Evolutionary conservation across 2,113 vertebrate genomes (phyloP).

Genomic region (Mormyrus iriodes): DNA sequence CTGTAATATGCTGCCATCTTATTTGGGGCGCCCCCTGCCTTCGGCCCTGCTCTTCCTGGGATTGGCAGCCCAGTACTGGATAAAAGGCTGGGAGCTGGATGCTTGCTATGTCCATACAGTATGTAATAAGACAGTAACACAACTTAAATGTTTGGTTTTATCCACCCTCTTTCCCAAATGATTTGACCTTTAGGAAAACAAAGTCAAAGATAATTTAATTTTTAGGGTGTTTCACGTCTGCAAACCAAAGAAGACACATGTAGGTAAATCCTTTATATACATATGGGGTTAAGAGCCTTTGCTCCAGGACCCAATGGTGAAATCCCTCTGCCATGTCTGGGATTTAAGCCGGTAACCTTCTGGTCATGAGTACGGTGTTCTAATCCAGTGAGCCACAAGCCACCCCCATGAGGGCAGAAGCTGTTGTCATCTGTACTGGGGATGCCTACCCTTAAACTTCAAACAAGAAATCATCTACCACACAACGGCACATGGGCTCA

Average conservation of each 20-base stretch:
- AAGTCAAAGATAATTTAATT: no score
- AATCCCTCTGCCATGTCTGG: neutral
- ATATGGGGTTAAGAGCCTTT: neutral
- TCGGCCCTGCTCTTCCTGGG: neutral
- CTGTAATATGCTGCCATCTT: neutral
- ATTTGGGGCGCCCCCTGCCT: neutral
- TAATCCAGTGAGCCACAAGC: neutral
- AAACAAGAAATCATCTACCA: neutral
- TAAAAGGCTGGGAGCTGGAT: neutral
- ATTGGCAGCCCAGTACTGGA: no score
- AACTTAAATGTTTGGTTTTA: neutral
- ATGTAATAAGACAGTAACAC: neutral
- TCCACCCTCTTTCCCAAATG: neutral
- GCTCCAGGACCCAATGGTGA: neutral
- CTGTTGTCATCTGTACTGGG: neutral
- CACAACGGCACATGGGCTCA: neutral
- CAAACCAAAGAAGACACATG: no score
- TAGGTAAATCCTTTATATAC: no score
- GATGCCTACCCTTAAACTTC: neutral
- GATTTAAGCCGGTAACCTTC: neutral
- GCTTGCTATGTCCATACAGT: neutral
- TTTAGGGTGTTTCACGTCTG: no score
- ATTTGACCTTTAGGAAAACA: no score
- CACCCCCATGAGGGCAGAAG: neutral
- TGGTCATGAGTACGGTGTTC: neutral